Evolutionary conservation across 2,113 vertebrate genomes (phyloP).

Genomic region (Anolis sagrei): DNA sequence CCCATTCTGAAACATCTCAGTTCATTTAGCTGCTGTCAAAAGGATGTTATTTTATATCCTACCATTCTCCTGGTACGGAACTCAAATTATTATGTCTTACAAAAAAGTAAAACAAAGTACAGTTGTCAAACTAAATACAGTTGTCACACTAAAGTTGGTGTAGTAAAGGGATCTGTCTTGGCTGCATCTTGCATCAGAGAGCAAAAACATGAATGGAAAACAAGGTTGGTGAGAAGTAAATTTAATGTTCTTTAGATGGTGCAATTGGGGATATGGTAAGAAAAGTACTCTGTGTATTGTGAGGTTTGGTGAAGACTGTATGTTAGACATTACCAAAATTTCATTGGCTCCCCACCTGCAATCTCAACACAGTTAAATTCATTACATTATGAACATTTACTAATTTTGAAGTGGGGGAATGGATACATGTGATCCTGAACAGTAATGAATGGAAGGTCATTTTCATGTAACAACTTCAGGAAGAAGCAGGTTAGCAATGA

Average conservation of each 20-base stretch:
- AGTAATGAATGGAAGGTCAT: too few species aligned
- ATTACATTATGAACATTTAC: background rate
- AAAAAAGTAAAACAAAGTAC: too few species aligned
- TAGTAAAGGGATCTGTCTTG: background rate
- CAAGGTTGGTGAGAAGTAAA: background rate
- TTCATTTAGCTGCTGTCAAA: constrained; percentile 17
- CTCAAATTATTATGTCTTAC: too few species aligned
- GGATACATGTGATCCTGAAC: background rate
- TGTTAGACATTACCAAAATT: background rate
- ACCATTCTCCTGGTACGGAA: too few species aligned
- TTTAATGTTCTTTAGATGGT: background rate
- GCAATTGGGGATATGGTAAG: background rate
- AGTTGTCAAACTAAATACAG: too few species aligned
- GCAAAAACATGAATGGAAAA: background rate
- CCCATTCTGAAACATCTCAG: constrained; percentile 14
- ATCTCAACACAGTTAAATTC: background rate
- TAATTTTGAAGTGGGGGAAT: background rate
- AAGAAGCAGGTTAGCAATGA: background rate
- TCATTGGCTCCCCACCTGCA: background rate
- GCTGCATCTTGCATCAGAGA: background rate
- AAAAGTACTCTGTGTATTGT: background rate
- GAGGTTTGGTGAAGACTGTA: background rate
- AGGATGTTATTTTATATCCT: background rate
- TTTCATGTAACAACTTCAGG: background rate
- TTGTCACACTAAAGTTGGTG: background rate